These are phyloP conservation scores for Poeciliopsis presidionis DNA, from an alignment of 2,797 vertebrate genomes.

Conservation along the genomic window DNA sequence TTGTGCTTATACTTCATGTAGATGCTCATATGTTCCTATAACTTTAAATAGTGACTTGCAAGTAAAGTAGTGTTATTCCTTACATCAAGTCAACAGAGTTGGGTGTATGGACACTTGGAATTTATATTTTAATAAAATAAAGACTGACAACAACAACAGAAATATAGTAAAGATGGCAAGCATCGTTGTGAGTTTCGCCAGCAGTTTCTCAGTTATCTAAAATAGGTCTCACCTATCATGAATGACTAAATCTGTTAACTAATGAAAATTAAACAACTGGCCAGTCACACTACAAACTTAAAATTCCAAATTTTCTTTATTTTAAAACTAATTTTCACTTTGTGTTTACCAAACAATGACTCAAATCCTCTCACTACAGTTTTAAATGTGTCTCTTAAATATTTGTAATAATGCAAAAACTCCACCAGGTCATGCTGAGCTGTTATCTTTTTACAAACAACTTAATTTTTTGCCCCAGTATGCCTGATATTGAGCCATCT, in stretches of 20 bases:
- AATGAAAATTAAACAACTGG: not conserved
- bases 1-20: not conserved
- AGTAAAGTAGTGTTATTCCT: not conserved
- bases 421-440: not conserved
- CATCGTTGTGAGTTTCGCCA: not conserved
- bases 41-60: not conserved
- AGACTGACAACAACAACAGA: not conserved
- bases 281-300: not conserved
- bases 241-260: not conserved
- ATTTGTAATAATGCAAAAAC: not conserved
- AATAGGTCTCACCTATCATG: not conserved
- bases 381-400: not conserved
- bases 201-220: not conserved
- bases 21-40: not conserved
- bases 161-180: not conserved
- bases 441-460: slow-evolving; percentile 31
- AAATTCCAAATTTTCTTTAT: not conserved
- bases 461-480: slow-evolving; percentile 2
- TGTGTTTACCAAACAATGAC: not conserved
- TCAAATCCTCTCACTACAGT: not conserved
- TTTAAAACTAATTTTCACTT: not conserved
- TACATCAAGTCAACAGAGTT: not conserved
- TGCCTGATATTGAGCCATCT: slow-evolving; percentile 24
- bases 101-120: not conserved
- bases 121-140: not conserved